Evolutionary conservation across 2,888 invertebrate species (phyloP).

Genomic region (Plebejus argus): DNA sequence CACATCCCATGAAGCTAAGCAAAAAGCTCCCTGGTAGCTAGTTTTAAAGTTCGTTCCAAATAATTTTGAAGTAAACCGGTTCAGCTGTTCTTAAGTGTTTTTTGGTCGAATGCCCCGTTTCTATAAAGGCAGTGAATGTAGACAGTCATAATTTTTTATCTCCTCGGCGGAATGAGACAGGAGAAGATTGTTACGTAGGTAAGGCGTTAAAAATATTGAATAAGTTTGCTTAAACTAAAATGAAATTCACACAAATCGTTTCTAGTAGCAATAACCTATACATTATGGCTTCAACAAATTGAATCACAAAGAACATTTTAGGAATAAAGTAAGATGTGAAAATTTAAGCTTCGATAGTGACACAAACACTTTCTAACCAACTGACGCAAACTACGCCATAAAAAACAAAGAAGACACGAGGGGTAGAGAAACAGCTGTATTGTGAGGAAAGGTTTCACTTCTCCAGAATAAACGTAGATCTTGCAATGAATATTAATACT

Average conservation of each 20-base stretch:
- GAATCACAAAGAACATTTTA: conserved; percentile 20
- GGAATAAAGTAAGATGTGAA: background rate
- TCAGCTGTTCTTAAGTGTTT: too few species aligned
- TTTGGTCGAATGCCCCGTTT: too few species aligned
- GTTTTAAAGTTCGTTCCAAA: too few species aligned
- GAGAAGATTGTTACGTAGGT: too few species aligned
- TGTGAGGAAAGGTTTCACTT: background rate
- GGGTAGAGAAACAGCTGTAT: background rate
- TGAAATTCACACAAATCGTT: background rate
- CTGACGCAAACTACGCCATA: conserved; percentile 21
- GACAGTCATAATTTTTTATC: too few species aligned
- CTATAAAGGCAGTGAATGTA: too few species aligned
- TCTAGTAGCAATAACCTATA: background rate
- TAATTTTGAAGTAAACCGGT: too few species aligned
- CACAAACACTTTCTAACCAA: background rate
- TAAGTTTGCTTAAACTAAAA: background rate
- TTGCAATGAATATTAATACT: background rate
- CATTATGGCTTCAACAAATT: background rate
- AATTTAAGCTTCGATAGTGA: background rate
- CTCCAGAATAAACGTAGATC: background rate
- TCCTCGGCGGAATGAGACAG: too few species aligned
- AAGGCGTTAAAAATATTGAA: too few species aligned
- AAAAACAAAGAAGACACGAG: conserved; percentile 20
- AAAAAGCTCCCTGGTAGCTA: too few species aligned
- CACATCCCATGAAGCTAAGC: too few species aligned